phyloP scores from a whole-genome alignment of 2,797 vertebrate genomes.

The Steatocranus sp. region DNA sequence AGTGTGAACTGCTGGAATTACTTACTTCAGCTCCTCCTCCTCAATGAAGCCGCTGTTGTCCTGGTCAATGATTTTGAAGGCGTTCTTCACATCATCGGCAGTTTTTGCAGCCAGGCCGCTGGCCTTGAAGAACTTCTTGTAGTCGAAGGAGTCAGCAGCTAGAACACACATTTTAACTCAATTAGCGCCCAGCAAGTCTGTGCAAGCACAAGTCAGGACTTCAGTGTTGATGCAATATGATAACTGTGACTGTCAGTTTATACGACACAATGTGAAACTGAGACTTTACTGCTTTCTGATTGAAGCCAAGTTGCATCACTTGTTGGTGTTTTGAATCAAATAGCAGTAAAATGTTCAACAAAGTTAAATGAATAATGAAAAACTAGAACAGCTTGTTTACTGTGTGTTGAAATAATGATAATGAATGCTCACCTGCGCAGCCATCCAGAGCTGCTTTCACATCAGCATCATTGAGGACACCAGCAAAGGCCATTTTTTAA shows the following conservation, averaged over 20 bases:
- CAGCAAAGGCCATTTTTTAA: constrained; percentile 77
- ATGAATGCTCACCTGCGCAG: constrained; percentile 75
- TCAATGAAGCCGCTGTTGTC: constrained; percentile 81
- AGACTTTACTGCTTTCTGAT: neutral
- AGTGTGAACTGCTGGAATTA: neutral
- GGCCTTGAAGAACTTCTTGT: constrained; percentile 80
- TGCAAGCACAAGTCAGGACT: neutral
- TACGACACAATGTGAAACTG: neutral
- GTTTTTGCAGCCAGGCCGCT: constrained; percentile 77
- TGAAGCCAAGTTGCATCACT: neutral
- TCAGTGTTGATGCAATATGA: neutral
- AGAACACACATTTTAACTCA: constrained; percentile 15
- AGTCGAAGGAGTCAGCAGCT: constrained; percentile 79
- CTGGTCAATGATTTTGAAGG: constrained; percentile 79
- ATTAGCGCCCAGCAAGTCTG: neutral
- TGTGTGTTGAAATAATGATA: neutral
- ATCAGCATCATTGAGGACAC: constrained; percentile 77
- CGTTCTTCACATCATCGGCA: constrained; percentile 70
- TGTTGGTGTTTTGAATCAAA: neutral
- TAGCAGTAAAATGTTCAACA: neutral
- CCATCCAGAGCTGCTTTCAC: constrained; percentile 74
- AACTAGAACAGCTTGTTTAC: neutral
- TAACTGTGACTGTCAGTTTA: neutral
- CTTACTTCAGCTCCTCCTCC: constrained; percentile 83
- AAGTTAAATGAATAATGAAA: neutral